Base-by-base conservation (phyloP, 35 echinoderm and acorn worm species). In the Anneissia japonica region DNA sequence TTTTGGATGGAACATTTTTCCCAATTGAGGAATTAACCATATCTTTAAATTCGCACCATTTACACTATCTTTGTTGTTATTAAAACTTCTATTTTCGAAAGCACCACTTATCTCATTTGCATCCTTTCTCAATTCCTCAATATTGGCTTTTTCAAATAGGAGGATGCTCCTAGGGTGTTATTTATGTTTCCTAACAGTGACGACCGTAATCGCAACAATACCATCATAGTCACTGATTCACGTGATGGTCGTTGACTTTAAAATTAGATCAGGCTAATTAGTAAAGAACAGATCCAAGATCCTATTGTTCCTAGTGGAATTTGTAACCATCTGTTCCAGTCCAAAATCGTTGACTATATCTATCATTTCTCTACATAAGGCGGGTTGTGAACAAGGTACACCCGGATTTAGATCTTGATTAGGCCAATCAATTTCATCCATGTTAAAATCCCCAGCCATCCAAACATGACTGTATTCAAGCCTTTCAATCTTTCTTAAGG, bases 191-290 rank as follows among this genome's bases (percentile, higher is more conserved):
- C 74, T 84, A 0, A 51, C 46, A n/a, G 28, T 79, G 30, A 76
- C 46, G 16, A 30, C 36, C 19, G 74, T 73, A 5, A 79, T 46
- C 4, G 78, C 32, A 6, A 74, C 34, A 46, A 85, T 46, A 6
- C 40, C 35, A 32, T 88, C 86, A 82, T 90, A 83, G 32, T 90
- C 83, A 85, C 82, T 84, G 35, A 85, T 78, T 17, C 89, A 82
- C 34, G 75, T 46, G 51, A 37, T 26, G 6, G 55, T 55, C 13
- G 19, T 46, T 36, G 30, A 31, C 21, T 78, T 85, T 17, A 28
- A 76, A 16, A 86, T 39, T 4, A 86, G 32, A n/a, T 72, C 14
- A 12, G 84, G 37, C n/a, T 86, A 77, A 23, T 5, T 75, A n/a
- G 73, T 75, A 33, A 75, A 75, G 73, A 75, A 30, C 26, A 75